Percentiles rank a stretch among this genome's conserved stretches.
phyloP scores from a whole-genome alignment of 2,797 vertebrate genomes.

The Ambastaia sidthimunki region DNA sequence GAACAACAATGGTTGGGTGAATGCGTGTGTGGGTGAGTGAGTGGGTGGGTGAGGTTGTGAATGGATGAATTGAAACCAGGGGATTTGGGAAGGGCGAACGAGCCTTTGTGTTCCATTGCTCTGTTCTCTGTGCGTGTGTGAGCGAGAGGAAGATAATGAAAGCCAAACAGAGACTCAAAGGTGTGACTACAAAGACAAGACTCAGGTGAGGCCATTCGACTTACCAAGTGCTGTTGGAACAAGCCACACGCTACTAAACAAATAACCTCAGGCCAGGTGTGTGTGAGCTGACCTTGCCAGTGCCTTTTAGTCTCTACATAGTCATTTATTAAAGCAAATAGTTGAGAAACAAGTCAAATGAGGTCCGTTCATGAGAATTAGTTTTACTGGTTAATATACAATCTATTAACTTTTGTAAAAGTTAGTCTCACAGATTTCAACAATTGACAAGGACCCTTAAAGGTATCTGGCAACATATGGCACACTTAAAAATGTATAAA shows the following conservation, averaged over 20 bases:
- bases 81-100: constrained; percentile 43
- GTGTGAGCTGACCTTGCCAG: constrained; percentile 2
- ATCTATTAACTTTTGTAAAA: too few relatives aligned
- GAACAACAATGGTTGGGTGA: constrained; percentile 57
- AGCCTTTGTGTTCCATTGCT: constrained; percentile 45
- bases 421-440: too few relatives aligned
- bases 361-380: too few relatives aligned
- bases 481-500: too few relatives aligned
- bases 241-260: constrained; percentile 45
- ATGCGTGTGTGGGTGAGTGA: constrained; percentile 47
- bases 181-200: constrained; percentile 39
- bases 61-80: constrained; percentile 34
- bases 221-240: constrained; percentile 51
- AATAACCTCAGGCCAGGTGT: constrained; percentile 47
- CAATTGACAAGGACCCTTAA: too few relatives aligned
- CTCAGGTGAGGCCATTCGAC: constrained; percentile 36
- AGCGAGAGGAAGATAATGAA: constrained; percentile 30
- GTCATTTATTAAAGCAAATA: not conserved
- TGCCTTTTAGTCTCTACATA: not conserved
- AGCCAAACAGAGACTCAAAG: constrained; percentile 40
- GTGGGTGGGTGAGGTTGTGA: constrained; percentile 42
- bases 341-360: not conserved
- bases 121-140: constrained; percentile 26
- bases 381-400: too few relatives aligned
- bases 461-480: too few relatives aligned